phyloP scores from a whole-genome alignment of 2,888 invertebrate genomes.

The Drosophila ochracea region DNA sequence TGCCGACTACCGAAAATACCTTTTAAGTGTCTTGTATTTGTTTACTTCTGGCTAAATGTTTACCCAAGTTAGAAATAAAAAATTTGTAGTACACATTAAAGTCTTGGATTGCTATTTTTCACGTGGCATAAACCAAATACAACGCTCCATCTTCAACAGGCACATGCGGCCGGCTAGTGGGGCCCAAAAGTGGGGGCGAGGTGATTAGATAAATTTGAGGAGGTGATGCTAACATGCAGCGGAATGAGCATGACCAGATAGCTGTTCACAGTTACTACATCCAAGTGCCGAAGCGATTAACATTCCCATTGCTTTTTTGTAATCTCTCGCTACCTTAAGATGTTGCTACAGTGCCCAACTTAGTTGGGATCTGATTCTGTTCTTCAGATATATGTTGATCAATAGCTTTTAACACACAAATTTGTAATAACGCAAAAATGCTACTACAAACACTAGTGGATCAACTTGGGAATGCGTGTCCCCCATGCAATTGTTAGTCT shows the following conservation, averaged over 20 bases:
- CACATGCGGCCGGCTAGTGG: constrained; percentile 17
- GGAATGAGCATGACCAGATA: constrained; percentile 63
- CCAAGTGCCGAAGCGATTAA: constrained; percentile 18
- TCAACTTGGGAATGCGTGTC: neutral
- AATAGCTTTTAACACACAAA: neutral
- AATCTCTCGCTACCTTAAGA: neutral
- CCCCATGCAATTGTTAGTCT: too few relatives aligned
- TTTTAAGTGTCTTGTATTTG: constrained; percentile 77
- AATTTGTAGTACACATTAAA: constrained; percentile 71
- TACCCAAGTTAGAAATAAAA: constrained; percentile 74
- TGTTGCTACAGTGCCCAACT: neutral
- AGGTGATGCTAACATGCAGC: constrained; percentile 58
- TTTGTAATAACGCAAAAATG: neutral
- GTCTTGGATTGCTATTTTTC: constrained; percentile 74
- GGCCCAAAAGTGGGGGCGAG: constrained; percentile 23
- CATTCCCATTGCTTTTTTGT: neutral
- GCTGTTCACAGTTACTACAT: constrained; percentile 34
- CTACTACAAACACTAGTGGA: neutral
- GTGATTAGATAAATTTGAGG: constrained; percentile 62
- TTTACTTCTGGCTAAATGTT: constrained; percentile 76
- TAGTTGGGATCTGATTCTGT: neutral
- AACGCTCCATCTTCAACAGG: constrained; percentile 43
- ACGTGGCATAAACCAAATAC: constrained; percentile 68
- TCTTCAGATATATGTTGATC: neutral
- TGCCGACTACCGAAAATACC: constrained; percentile 73